Conservation (phyloP, 2,113 vertebrate genomes). For the Tapirus terrestris region DNA sequence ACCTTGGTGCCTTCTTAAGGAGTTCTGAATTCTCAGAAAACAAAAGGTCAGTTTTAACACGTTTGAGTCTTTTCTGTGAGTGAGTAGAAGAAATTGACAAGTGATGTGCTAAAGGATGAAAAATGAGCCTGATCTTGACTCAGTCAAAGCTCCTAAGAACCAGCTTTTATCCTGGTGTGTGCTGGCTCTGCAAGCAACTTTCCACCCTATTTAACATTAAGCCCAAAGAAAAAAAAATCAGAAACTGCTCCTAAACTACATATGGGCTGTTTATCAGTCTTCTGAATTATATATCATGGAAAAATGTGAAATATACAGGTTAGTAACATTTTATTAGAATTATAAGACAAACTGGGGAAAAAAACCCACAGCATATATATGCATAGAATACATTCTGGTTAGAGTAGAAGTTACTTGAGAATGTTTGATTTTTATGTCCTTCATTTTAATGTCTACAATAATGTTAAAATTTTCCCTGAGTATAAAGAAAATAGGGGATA, state of each 20-base stretch:
- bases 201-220: neutral
- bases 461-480: neutral
- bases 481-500: neutral
- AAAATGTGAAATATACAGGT: neutral
- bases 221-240: neutral
- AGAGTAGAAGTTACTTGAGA: conserved; percentile 22
- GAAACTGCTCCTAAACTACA: neutral
- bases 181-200: neutral
- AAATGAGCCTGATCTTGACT: neutral
- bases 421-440: neutral
- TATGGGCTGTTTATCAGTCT: neutral
- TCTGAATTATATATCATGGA: neutral
- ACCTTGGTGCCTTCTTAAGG: conserved; percentile 37
- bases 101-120: neutral
- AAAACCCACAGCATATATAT: neutral
- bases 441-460: conserved; percentile 26
- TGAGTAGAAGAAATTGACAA: conserved; percentile 24
- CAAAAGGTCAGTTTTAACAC: conserved; percentile 26
- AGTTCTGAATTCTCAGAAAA: conserved; percentile 51
- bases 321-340: conserved; percentile 31
- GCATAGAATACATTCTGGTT: neutral
- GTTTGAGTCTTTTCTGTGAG: neutral
- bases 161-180: neutral
- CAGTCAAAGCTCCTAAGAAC: neutral
- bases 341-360: neutral